Percentiles rank a stretch among this genome's conserved stretches.
Evolutionary conservation across 1,140 invertebrate species (phyloP).

Genomic region (Heliconius eleuchia): DNA sequence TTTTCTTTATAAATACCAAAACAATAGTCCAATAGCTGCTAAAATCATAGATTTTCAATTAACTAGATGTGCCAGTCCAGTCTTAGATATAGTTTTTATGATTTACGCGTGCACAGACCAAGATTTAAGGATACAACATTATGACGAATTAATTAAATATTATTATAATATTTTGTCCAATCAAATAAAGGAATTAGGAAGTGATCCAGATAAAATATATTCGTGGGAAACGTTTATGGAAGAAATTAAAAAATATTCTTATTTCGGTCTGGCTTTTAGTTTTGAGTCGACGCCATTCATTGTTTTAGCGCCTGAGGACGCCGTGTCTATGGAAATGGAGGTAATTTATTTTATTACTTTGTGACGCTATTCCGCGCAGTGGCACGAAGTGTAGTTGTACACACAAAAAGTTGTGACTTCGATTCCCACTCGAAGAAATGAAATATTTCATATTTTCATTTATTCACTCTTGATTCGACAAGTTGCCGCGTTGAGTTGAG

Average conservation of each 20-base stretch:
- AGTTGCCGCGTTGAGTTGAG: too few species aligned
- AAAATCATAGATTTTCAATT: constrained; percentile 88
- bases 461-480: too few species aligned
- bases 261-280: constrained; percentile 83
- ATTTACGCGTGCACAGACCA: constrained; percentile 84
- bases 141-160: constrained; percentile 80
- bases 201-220: constrained; percentile 83
- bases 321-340: constrained; percentile 84
- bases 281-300: constrained; percentile 84
- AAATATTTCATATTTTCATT: too few species aligned
- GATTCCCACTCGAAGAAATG: too few species aligned
- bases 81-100: constrained; percentile 84
- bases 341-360: constrained; percentile 41
- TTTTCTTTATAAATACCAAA: constrained; percentile 83
- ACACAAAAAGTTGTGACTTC: too few species aligned
- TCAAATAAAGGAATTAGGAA: constrained; percentile 82
- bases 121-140: constrained; percentile 81
- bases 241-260: constrained; percentile 84
- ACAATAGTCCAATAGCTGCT: constrained; percentile 72
- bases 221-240: constrained; percentile 76
- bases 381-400: too few species aligned
- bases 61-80: constrained; percentile 82
- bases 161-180: constrained; percentile 83
- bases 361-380: too few species aligned
- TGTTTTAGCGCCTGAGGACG: constrained; percentile 82